Conservation (phyloP, 2,113 vertebrate genomes). For the Cyanoderma ruficeps region DNA sequence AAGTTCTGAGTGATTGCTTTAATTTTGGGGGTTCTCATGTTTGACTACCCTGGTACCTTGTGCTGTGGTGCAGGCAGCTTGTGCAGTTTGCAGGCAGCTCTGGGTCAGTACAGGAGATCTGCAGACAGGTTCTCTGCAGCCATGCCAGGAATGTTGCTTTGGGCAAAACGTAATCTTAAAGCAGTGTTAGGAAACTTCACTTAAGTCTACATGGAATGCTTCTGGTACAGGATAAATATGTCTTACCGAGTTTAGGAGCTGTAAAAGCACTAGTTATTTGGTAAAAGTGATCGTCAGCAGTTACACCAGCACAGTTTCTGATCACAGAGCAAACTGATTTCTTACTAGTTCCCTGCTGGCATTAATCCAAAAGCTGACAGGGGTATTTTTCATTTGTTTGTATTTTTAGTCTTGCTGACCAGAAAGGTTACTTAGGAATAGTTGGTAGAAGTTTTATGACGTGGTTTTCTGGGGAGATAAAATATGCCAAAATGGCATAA, state of each 20-base stretch:
- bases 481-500: not conserved
- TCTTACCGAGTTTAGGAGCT: not conserved
- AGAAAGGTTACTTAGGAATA: not conserved
- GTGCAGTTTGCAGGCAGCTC: not conserved
- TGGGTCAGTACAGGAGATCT: not conserved
- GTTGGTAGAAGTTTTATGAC: not conserved
- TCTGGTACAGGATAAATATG: not conserved
- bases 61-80: not conserved
- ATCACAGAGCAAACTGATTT: not conserved
- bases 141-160: slow-evolving; percentile 48
- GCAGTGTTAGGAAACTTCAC: not conserved
- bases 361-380: not conserved
- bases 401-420: not conserved
- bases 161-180: not conserved
- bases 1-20: not conserved
- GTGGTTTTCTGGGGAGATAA: not conserved
- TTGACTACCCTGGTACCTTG: accelerated
- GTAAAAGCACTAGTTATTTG: not conserved
- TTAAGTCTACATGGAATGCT: not conserved
- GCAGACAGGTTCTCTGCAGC: not conserved
- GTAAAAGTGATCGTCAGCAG: not conserved
- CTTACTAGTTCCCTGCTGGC: not conserved
- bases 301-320: not conserved
- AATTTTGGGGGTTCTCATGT: not conserved
- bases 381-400: not conserved